These are phyloP conservation scores for Psephotus haematonotus DNA, from an alignment of 2,113 vertebrate species.

Conservation along the genomic window DNA sequence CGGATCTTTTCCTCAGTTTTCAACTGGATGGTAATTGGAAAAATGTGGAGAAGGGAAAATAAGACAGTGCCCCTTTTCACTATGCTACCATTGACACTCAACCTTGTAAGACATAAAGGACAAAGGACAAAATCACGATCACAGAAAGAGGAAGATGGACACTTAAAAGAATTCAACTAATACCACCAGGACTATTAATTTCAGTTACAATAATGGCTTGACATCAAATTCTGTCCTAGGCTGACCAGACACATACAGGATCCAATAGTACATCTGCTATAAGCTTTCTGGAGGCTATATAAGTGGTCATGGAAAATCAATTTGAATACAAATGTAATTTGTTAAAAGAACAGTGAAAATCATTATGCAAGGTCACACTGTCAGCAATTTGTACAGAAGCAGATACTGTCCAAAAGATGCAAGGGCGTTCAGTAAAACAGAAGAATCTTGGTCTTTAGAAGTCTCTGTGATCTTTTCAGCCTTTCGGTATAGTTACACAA, in stretches of 20 bases:
- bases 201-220: neutral
- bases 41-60: neutral
- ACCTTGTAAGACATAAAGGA: neutral
- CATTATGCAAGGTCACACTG: constrained; percentile 40
- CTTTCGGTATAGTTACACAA: neutral
- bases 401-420: neutral
- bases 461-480: constrained; percentile 8
- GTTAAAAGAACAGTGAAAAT: constrained; percentile 53
- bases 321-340: constrained; percentile 60
- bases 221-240: neutral
- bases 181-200: neutral
- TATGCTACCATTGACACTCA: neutral
- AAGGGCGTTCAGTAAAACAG: constrained; percentile 5
- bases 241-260: neutral
- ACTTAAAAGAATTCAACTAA: neutral
- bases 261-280: neutral
- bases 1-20: neutral
- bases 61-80: neutral
- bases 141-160: neutral
- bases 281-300: neutral
- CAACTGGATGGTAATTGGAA: neutral
- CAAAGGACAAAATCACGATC: neutral
- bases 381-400: constrained; percentile 1
- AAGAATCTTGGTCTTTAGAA: constrained; percentile 18
- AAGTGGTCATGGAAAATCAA: constrained; percentile 39